These are phyloP conservation scores for Siderastrea siderea DNA, from an alignment of 92 coral and sea anemone genomes.

Conservation along the genomic window DNA sequence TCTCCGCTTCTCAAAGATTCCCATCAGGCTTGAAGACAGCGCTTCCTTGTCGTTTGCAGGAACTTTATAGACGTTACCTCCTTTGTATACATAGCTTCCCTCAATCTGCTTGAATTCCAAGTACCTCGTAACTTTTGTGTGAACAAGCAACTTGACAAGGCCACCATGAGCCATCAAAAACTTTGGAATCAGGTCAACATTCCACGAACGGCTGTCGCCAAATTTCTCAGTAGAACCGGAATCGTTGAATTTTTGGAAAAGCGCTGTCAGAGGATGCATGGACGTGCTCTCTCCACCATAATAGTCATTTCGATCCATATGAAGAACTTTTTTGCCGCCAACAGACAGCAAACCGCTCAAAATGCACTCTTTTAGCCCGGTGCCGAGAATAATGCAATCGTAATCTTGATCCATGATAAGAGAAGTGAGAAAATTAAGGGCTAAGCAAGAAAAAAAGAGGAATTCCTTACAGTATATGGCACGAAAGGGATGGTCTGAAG, in stretches of 20 bases:
- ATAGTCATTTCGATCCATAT: constrained; percentile 88
- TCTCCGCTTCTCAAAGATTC: constrained; percentile 93
- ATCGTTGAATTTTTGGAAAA: constrained; percentile 78
- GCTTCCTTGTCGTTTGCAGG: constrained; percentile 95
- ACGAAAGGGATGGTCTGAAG: too few relatives aligned
- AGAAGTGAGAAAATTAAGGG: background rate
- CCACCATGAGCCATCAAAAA: constrained; percentile 93
- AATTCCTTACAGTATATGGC: too few relatives aligned
- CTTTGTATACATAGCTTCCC: constrained; percentile 90
- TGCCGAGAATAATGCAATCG: constrained; percentile 92
- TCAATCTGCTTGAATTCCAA: constrained; percentile 93
- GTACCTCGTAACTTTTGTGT: constrained; percentile 89
- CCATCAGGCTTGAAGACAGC: constrained; percentile 83
- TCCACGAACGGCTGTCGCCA: constrained; percentile 85
- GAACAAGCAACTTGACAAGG: constrained; percentile 85
- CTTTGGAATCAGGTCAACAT: constrained; percentile 93
- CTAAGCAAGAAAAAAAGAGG: background rate
- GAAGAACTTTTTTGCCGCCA: constrained; percentile 87
- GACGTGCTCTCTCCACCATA: constrained; percentile 97
- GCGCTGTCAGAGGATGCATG: constrained; percentile 79
- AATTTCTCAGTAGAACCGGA: constrained; percentile 48
- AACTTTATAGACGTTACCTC: constrained; percentile 85
- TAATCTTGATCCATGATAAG: constrained; percentile 84
- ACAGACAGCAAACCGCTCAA: constrained; percentile 92
- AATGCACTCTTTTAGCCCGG: constrained; percentile 98